These are phyloP conservation scores for Taurulus bubalis DNA, from an alignment of 2,113 vertebrate genomes.

Conservation along the genomic window DNA sequence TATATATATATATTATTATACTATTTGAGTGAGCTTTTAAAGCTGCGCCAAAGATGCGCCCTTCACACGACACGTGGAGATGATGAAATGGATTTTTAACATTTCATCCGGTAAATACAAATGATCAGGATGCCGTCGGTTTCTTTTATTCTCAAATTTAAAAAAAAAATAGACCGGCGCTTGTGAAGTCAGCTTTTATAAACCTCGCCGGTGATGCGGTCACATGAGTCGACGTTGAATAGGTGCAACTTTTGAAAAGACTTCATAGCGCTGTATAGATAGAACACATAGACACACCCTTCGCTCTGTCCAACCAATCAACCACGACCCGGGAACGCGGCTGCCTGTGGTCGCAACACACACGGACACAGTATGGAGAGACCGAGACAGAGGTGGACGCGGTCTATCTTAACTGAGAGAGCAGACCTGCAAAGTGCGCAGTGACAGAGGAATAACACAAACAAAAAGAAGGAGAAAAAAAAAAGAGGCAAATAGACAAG, in stretches of 20 bases:
- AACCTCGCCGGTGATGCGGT: slow-evolving; percentile 21
- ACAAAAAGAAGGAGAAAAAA: not conserved
- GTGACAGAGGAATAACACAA: slow-evolving; percentile 32
- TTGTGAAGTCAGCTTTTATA: slow-evolving; percentile 9
- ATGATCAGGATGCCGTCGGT: not conserved
- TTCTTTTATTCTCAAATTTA: not conserved
- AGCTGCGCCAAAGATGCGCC: not conserved
- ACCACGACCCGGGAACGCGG: slow-evolving; percentile 11
- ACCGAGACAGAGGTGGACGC: slow-evolving; percentile 36
- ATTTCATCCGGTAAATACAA: not conserved
- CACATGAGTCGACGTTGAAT: slow-evolving; percentile 32
- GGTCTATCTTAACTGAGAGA: slow-evolving; percentile 13
- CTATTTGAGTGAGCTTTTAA: not conserved
- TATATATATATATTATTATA: too few relatives aligned
- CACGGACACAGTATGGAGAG: slow-evolving; percentile 21
- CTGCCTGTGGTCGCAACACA: slow-evolving; percentile 10
- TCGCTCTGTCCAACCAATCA: slow-evolving; percentile 35
- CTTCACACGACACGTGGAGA: not conserved
- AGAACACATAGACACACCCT: slow-evolving; percentile 68
- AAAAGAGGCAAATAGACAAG: slow-evolving; percentile 15
- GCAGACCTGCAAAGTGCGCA: slow-evolving; percentile 44
- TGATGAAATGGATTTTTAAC: not conserved
- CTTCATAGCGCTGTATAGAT: not conserved
- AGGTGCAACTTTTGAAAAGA: slow-evolving; percentile 37
- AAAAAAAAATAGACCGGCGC: slow-evolving; percentile 5